Evolutionary conservation across 2,113 vertebrate species (phyloP).

Genomic region (Cynopterus brachyotis): DNA sequence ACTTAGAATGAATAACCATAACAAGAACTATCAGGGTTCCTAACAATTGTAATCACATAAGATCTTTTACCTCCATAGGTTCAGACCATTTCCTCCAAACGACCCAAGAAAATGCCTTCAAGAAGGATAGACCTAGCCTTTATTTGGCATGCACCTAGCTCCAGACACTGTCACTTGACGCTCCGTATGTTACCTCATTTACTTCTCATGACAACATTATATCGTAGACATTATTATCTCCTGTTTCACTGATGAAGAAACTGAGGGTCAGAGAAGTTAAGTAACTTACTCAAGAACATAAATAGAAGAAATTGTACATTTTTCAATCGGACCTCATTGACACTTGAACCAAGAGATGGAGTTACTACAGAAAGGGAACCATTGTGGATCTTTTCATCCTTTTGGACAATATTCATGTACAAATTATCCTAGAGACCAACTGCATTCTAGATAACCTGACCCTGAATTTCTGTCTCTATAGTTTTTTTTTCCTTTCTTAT

Average conservation of each 20-base stretch:
- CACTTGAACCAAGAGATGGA: background rate
- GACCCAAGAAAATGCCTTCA: background rate
- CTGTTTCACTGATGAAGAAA: background rate
- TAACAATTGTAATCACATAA: background rate
- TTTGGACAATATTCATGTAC: rapidly evolving
- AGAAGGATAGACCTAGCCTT: background rate
- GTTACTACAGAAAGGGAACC: background rate
- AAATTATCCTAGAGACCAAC: background rate
- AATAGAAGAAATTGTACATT: background rate
- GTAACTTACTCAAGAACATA: background rate
- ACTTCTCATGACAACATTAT: background rate
- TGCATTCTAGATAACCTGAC: background rate
- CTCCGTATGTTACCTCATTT: background rate
- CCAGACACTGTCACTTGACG: rapidly evolving
- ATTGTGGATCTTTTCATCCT: background rate
- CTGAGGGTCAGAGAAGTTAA: background rate
- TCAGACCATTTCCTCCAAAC: background rate
- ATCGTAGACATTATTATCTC: background rate
- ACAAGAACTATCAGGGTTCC: background rate
- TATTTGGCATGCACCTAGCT: background rate
- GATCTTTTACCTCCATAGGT: background rate
- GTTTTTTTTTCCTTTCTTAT: background rate
- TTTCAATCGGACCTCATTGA: background rate
- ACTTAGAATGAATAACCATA: constrained; percentile 38
- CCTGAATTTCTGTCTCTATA: background rate